Conservation (phyloP, 2,113 vertebrate species). For the Sorex fumeus region DNA sequence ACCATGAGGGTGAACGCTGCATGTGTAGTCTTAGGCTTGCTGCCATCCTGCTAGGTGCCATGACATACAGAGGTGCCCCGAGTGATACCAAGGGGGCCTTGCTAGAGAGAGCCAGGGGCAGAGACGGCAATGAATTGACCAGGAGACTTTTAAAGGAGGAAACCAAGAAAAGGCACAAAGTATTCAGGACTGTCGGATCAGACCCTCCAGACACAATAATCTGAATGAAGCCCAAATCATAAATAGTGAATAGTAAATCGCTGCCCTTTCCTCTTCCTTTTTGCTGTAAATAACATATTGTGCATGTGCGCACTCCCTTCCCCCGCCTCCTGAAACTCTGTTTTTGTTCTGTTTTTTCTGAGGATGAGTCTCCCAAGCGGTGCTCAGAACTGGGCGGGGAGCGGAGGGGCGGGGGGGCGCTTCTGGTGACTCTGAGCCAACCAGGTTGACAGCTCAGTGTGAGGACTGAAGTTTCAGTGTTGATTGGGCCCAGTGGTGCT, state of each 20-base stretch:
- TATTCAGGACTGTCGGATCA: neutral
- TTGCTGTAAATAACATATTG: neutral
- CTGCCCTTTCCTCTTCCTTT: conserved; percentile 40
- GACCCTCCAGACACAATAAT: neutral
- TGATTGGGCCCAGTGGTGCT: too few species aligned
- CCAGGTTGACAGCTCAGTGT: too few species aligned
- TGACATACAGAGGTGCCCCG: neutral
- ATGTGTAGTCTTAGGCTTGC: neutral
- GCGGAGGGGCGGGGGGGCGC: too few species aligned
- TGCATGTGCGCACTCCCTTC: neutral
- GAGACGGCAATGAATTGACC: neutral
- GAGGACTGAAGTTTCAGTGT: too few species aligned
- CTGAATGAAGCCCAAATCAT: conserved; percentile 36
- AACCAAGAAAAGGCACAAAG: neutral
- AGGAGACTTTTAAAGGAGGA: conserved; percentile 12
- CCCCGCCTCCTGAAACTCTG: neutral
- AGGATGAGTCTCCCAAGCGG: too few species aligned
- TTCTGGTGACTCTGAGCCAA: too few species aligned
- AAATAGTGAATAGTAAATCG: neutral
- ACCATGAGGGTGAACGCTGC: neutral
- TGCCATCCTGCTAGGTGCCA: neutral
- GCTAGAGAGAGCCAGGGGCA: neutral
- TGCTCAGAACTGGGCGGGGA: too few species aligned
- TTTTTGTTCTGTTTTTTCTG: neutral
- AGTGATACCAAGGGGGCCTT: neutral